Evolutionary conservation across 2,113 vertebrate genomes (phyloP), one percentile per base, ranked within the genome.

Genomic region (Polypterus senegalus): DNA sequence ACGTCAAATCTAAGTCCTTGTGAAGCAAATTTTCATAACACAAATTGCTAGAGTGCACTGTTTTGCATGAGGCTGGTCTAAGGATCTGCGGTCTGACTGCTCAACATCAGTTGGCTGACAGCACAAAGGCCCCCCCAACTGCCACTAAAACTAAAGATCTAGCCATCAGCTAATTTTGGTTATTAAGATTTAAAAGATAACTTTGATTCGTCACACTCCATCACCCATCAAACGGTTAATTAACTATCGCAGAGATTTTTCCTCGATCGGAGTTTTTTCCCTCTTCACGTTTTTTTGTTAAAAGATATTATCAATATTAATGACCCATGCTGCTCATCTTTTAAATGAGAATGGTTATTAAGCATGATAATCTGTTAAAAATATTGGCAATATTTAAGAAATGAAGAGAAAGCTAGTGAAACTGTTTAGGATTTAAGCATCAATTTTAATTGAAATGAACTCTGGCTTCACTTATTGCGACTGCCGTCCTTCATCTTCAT

Each of bases 261-360:
- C 66, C 61, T 71, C 67, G 7, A 46, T 48, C 65, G 73, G 70
- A 70, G 47, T 67, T 79, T 61, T 68, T 65, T 65, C 68, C 74
- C 78, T 72, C 69, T 71, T 67, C 72, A 71, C 70, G 57, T 53
- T 59, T 65, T 62, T 47, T 57, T 58, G 62, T 70, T 63, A 66
- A 49, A 71, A 65, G 64, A 77, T 85, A 86, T 84, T 81, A 85
- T 75, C 76, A 73, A 80, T 73, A 76, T 80, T 85, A 86, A 85
- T 74, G 75, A 81, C 75, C 76, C 70, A 9, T 75, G 75, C 69
- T 74, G 72, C 70, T 77, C 69, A 54, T 74, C 78, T 84, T 72
- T 74, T 72, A 83, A 83, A 82, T 55, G 66, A 83, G 77, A 71
- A 70, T 69, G 67, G 75, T 81, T 76, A 82, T 77, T 71, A 79